Conservation (phyloP, 2,888 invertebrate genomes). For the Amphipyra tragopoginis region DNA sequence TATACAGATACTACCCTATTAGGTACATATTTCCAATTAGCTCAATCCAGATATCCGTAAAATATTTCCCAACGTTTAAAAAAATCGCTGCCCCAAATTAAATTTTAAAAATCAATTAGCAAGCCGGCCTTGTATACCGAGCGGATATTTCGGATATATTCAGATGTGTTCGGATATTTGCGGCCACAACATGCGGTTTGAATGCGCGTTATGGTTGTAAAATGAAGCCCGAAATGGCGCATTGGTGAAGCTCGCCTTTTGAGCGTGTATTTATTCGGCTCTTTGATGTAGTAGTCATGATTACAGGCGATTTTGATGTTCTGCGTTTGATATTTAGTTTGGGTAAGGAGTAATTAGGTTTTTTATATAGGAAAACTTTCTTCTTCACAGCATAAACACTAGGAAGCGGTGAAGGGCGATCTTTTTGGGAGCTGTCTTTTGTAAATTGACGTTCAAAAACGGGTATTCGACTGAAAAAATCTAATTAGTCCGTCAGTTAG, state of each 20-base stretch:
- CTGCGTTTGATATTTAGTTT: too few species aligned
- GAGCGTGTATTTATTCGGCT: too few species aligned
- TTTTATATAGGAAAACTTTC: too few species aligned
- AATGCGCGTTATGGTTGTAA: conserved; percentile 23
- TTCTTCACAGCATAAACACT: too few species aligned
- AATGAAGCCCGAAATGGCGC: conserved; percentile 21
- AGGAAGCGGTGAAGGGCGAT: too few species aligned
- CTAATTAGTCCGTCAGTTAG: too few species aligned
- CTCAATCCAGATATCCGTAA: conserved; percentile 8
- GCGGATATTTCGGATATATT: conserved; percentile 34
- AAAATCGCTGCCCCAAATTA: conserved; percentile 22
- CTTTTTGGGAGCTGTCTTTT: too few species aligned
- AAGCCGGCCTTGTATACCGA: conserved; percentile 3
- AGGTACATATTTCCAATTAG: conserved; percentile 2
- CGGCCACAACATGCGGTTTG: conserved; percentile 32
- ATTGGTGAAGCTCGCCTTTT: not conserved
- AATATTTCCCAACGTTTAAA: conserved; percentile 26
- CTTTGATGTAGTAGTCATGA: not conserved
- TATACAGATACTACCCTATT: not conserved
- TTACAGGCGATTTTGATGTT: not conserved
- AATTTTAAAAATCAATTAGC: conserved; percentile 43
- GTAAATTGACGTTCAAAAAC: too few species aligned
- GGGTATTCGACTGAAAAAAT: too few species aligned
- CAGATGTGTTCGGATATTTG: conserved; percentile 31
- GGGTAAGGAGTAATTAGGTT: not conserved